phyloP scores from a whole-genome alignment of 2,113 vertebrate genomes.

The Smithornis capensis region DNA sequence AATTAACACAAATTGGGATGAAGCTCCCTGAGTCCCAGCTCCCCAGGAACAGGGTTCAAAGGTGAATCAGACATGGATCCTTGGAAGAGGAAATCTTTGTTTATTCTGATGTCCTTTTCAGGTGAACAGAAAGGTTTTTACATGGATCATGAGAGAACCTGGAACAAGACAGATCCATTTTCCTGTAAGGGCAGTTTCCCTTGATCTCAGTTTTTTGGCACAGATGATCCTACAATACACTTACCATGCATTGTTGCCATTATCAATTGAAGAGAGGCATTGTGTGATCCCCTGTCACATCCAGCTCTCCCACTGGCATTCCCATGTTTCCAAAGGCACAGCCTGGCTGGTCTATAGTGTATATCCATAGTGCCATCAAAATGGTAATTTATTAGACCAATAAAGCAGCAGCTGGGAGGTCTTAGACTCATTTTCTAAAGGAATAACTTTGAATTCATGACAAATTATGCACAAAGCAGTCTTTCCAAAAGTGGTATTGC shows the following conservation, averaged over 20 bases:
- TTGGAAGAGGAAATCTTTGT: background rate
- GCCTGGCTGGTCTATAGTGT: background rate
- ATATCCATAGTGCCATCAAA: background rate
- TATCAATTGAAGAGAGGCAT: background rate
- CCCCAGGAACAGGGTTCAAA: background rate
- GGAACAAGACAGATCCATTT: accelerated
- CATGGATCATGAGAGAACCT: background rate
- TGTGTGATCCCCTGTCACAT: background rate
- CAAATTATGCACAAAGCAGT: slow-evolving; percentile 49
- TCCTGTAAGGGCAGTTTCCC: background rate
- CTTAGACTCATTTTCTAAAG: slow-evolving; percentile 65
- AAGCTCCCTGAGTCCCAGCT: background rate
- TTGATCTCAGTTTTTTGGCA: background rate
- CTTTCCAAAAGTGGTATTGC: slow-evolving; percentile 52
- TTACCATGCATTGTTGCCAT: background rate
- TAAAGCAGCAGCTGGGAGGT: slow-evolving; percentile 67
- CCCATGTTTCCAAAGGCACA: background rate
- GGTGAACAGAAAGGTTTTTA: background rate
- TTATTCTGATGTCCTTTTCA: background rate
- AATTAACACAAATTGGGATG: background rate
- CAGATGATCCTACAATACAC: background rate
- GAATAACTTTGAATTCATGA: slow-evolving; percentile 60
- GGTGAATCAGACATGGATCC: background rate
- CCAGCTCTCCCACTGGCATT: background rate
- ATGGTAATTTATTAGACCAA: slow-evolving; percentile 59